Conservation (phyloP, 2,888 invertebrate species). For the Scaptodrosophila latifasciaeformis region DNA sequence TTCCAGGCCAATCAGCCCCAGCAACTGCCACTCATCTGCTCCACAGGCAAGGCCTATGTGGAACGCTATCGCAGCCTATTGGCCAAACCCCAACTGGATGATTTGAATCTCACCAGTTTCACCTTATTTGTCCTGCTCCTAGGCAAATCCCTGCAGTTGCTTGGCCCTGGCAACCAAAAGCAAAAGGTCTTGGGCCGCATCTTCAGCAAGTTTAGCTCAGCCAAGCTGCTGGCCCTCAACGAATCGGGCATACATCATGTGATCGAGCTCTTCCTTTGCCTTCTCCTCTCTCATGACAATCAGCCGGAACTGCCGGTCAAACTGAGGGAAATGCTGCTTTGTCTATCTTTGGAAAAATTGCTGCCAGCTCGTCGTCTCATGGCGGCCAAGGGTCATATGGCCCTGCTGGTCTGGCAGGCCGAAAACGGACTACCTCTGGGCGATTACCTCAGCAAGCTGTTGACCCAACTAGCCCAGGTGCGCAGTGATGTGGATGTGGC, state of each 20-base stretch:
- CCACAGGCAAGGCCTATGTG: slow-evolving; percentile 69
- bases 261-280: slow-evolving; percentile 73
- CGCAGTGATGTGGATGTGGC: slow-evolving; percentile 64
- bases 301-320: slow-evolving; percentile 68
- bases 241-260: slow-evolving; percentile 78
- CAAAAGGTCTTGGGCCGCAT: slow-evolving; percentile 78
- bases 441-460: slow-evolving; percentile 68
- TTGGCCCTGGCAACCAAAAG: slow-evolving; percentile 52
- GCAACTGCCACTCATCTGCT: slow-evolving; percentile 72
- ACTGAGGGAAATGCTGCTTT: slow-evolving; percentile 71
- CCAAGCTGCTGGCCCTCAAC: slow-evolving; percentile 77
- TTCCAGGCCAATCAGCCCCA: slow-evolving; percentile 76
- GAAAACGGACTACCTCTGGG: slow-evolving; percentile 69
- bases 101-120: slow-evolving; percentile 76
- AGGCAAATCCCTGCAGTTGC: slow-evolving; percentile 71
- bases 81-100: slow-evolving; percentile 45
- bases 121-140: slow-evolving; percentile 76
- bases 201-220: slow-evolving; percentile 78
- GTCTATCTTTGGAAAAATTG: slow-evolving; percentile 72
- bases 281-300: slow-evolving; percentile 62
- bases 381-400: slow-evolving; percentile 73
- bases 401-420: slow-evolving; percentile 71
- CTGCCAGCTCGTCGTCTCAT: slow-evolving; percentile 63
- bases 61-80: slow-evolving; percentile 74
- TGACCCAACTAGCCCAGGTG: slow-evolving; percentile 61